phyloP scores from a whole-genome alignment of 2,797 vertebrate genomes.

The Potorous gilbertii region DNA sequence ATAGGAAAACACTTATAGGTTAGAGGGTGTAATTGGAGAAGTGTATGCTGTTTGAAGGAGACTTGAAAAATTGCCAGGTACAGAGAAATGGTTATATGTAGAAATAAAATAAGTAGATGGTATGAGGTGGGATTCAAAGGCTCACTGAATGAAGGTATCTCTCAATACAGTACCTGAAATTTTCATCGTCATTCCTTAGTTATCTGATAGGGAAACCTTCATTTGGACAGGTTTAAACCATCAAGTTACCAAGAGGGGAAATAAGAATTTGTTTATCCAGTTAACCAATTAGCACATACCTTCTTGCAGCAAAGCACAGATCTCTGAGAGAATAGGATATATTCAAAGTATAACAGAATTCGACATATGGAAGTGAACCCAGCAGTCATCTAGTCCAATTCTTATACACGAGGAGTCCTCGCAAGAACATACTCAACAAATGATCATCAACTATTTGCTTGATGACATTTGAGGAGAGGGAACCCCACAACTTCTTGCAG shows the following conservation, averaged over 20 bases:
- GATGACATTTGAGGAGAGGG: neutral
- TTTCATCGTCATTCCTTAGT: neutral
- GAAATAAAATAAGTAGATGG: neutral
- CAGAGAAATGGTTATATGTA: neutral
- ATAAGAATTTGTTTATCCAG: neutral
- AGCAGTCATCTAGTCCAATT: no score
- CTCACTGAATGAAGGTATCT: neutral
- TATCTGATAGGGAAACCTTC: neutral
- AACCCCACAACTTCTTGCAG: neutral
- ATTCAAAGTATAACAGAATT: neutral
- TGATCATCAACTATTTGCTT: neutral
- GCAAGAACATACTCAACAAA: neutral
- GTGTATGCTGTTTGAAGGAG: neutral
- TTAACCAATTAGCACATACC: neutral
- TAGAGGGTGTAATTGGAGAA: neutral
- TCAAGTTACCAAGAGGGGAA: neutral
- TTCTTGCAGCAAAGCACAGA: neutral
- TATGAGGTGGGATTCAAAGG: neutral
- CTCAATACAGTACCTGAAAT: neutral
- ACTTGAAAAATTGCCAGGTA: neutral
- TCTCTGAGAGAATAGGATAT: neutral
- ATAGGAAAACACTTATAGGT: no score
- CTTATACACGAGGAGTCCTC: neutral
- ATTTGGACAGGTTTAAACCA: neutral
- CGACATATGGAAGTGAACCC: neutral